Conservation (phyloP, 2,888 invertebrate species). For the Thera obeliscata region DNA sequence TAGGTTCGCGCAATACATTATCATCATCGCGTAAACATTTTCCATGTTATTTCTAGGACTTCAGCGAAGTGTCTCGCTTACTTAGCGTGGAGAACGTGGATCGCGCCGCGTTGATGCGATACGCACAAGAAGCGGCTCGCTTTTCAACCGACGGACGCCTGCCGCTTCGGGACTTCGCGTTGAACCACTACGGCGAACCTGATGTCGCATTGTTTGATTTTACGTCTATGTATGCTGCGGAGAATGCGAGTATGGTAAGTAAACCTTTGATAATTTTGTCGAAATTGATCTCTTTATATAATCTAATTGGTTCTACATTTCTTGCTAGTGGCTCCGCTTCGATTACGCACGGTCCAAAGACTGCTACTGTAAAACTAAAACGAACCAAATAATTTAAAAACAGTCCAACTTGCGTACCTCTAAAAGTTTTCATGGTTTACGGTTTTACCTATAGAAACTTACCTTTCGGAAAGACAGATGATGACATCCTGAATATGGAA, state of each 20-base stretch:
- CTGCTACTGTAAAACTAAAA: no score
- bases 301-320: no score
- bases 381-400: no score
- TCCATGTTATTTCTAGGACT: constrained; percentile 86
- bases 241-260: constrained; percentile 95
- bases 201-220: constrained; percentile 99
- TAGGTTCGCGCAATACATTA: no score
- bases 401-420: no score
- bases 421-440: no score
- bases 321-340: no score
- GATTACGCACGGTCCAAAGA: no score
- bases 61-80: constrained; percentile 94
- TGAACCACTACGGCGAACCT: constrained; percentile 98
- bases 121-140: constrained; percentile 97
- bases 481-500: no score
- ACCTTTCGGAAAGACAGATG: no score
- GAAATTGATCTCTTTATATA: background rate
- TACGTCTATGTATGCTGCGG: constrained; percentile 99
- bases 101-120: constrained; percentile 93
- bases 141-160: constrained; percentile 95
- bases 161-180: constrained; percentile 96
- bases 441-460: no score
- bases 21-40: background rate
- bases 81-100: constrained; percentile 96
- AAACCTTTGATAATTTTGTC: background rate